These are phyloP conservation scores for Latrodectus hesperus DNA, from an alignment of 2,888 invertebrate genomes.

Conservation along the genomic window DNA sequence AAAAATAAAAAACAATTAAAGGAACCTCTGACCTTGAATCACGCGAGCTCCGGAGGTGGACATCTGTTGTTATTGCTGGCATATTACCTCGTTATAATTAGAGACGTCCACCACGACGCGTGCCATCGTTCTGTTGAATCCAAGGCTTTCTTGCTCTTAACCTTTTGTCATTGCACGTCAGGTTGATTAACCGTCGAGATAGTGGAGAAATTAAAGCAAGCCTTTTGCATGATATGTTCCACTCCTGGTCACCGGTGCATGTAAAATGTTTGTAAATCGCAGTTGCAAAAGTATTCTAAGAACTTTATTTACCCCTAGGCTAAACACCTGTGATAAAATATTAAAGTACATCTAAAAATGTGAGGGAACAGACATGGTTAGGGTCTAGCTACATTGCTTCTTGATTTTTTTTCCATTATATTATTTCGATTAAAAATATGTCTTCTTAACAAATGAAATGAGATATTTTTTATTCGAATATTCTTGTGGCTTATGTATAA, in stretches of 20 bases:
- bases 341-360: too few relatives aligned
- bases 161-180: neutral
- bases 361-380: too few relatives aligned
- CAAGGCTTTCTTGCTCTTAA: conserved; percentile 7
- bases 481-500: too few relatives aligned
- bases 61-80: conserved; percentile 29
- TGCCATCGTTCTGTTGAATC: conserved; percentile 25
- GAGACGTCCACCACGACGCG: conserved; percentile 37
- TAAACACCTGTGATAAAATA: too few relatives aligned
- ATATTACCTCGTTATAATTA: conserved; percentile 40
- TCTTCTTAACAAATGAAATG: too few relatives aligned
- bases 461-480: too few relatives aligned
- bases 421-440: too few relatives aligned
- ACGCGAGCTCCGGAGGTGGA: conserved; percentile 4
- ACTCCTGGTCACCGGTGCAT: conserved; percentile 14
- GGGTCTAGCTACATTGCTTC: too few relatives aligned
- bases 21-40: conserved; percentile 47
- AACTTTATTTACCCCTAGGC: too few relatives aligned
- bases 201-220: conserved; percentile 1
- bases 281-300: neutral
- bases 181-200: neutral
- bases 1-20: neutral
- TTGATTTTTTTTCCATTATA: too few relatives aligned
- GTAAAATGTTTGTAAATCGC: conserved; percentile 25
- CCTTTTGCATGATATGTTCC: neutral